Base-by-base conservation (phyloP, 2,113 vertebrate genomes). In the Phoenicopterus ruber region DNA sequence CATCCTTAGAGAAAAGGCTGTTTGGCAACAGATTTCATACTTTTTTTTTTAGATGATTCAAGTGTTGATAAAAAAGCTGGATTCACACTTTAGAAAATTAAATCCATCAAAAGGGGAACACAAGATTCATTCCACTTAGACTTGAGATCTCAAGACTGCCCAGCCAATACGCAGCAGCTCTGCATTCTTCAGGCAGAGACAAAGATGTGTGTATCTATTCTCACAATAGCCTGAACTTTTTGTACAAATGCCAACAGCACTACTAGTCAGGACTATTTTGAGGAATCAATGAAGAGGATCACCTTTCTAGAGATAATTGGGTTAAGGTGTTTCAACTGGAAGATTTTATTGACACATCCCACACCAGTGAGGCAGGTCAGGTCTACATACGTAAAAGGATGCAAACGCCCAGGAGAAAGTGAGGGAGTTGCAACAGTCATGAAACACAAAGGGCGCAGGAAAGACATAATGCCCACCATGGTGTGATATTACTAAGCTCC, bases 401-500 rank as follows among this genome's bases (percentile, higher is more conserved):
- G 24, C 42, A 71, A 84, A 61, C 11, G 77, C 28, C 40, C 55
- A 66, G 42, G 59, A 71, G 50, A 74, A 88, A 83, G 58, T 2
- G 0, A 42, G 40, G 19, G 36, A 88, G 25, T 73, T 2, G 0
- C 76, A 81, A 19, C 50, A 90, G 47, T 14, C 42, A 71, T 4
- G 26, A 70, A 83, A 78, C 50, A 54, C 63, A 52, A 25, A 79
- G 21, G 65, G 38, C 7, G 2, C 67, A 86, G 65, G 29, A 66
- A 57, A 92, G 29, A 47, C 34, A 20, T 3, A 71, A 31, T 0
- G 9, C 0, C 0, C 21, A 32, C 16, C 40, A 36, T 7, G 5
- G 20, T 24, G 40, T 3, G 0, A 31, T 63, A 50, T 36, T 29
- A 50, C 32, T 36, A 67, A 80, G 47, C 63, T 66, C 46, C 42